Evolutionary conservation across 2,113 vertebrate species (phyloP), one percentile per base, ranked within the genome.

Genomic region (Malurus alboscapulatus): DNA sequence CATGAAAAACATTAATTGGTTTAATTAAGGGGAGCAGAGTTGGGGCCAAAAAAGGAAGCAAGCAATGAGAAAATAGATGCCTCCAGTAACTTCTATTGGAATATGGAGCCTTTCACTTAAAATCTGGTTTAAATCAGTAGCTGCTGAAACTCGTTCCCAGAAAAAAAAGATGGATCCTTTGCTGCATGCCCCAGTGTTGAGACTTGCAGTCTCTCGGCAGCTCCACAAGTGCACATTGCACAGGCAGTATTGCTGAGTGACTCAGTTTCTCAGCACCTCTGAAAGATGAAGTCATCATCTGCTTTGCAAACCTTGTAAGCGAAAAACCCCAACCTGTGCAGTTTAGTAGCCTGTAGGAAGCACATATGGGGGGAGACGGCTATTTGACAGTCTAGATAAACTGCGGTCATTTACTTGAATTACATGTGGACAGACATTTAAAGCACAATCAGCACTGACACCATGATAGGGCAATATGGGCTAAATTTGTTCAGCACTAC

Each of bases 61-160:
- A 36, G 61, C 27, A 63, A 51, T 84, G 48, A 34, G 83, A 81
- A 92, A 94, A 88, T 71, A 77, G 55, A 86, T 78, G 81, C 63
- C 66, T 90, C 30, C 86, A 71, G 63, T 59, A 92, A 88, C 47
- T 93, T 77, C 55, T 59, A 16, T 53, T 77, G 55, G 79, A 90
- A 88, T 83, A 84, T 10, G n/a, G 61, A 84, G 57, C 27, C 44
- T 90, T 94, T 84, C 53, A 44, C 48, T 72, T 92, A 86, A 78
- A 96, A 93, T 92, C 83, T 95, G 95, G 14, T 93, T 94, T 94
- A 90, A 93, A 96, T 95, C 90, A 94, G 92, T 63, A 93, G 91
- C 83, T 87, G 86, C 68, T 94, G 86, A 92, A 92, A 95, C 44
- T 86, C 5, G 27, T 88, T 68, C 65, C 48, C 36, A 75, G 24